Evolutionary conservation across 2,888 invertebrate species (phyloP).

Genomic region (Nesidiocoris tenuis): DNA sequence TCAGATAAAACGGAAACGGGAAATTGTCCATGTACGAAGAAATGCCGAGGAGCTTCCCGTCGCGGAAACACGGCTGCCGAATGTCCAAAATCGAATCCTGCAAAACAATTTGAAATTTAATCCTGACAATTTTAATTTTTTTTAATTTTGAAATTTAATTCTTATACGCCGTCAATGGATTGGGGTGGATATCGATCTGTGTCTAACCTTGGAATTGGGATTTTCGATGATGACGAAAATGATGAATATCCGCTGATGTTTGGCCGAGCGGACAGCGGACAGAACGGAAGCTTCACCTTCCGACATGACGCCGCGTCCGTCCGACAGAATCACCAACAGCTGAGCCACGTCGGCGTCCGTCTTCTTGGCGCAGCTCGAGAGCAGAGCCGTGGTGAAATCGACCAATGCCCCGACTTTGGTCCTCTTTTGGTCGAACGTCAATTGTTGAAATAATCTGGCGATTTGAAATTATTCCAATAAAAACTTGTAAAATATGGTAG

Average conservation of each 20-base stretch:
- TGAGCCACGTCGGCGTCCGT: conserved; percentile 61
- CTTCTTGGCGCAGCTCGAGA: conserved; percentile 53
- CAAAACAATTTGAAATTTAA: neutral
- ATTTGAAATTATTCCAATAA: too few relatives aligned
- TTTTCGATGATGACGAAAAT: conserved; percentile 96
- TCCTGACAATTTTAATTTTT: neutral
- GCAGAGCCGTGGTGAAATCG: conserved; percentile 72
- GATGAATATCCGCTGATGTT: conserved; percentile 81
- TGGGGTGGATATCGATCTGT: too few relatives aligned
- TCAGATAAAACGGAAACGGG: conserved; percentile 97
- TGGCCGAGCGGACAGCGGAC: conserved; percentile 76
- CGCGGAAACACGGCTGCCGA: conserved; percentile 70
- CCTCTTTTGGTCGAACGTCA: conserved; percentile 86
- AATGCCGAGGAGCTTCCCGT: conserved; percentile 63
- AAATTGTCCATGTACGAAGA: conserved; percentile 89
- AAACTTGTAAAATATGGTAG: too few relatives aligned
- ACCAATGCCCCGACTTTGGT: conserved; percentile 82
- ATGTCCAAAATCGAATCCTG: conserved; percentile 91
- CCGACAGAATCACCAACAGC: conserved; percentile 87
- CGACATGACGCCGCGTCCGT: conserved; percentile 89
- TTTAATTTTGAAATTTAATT: too few relatives aligned
- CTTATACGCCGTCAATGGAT: too few relatives aligned
- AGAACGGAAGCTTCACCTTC: conserved; percentile 78
- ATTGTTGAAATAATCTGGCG: conserved; percentile 66
- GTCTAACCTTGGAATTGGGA: conserved; percentile 79